These are phyloP conservation scores for Danio kyathit DNA, from an alignment of 2,797 vertebrate genomes.

Conservation along the genomic window DNA sequence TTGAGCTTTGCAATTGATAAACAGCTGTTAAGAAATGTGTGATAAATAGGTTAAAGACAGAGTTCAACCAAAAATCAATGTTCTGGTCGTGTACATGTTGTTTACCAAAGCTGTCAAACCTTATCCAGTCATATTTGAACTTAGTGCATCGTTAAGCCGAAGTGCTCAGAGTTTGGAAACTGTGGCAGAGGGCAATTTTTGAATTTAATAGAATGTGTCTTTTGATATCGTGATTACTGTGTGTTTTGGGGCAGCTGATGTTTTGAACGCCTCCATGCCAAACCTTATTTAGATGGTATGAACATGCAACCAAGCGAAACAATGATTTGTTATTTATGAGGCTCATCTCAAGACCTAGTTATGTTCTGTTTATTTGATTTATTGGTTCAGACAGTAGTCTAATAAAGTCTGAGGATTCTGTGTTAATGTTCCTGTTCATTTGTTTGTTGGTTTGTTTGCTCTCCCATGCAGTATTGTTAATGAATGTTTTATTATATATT, in stretches of 20 bases:
- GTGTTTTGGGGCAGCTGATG: conserved; percentile 20
- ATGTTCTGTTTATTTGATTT: conserved; percentile 36
- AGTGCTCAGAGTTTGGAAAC: not conserved
- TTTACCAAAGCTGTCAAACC: conserved; percentile 14
- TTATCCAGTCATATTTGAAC: not conserved
- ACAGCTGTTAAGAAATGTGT: too few species aligned
- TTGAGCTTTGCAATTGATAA: too few species aligned
- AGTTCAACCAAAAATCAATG: not conserved
- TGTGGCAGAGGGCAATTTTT: not conserved
- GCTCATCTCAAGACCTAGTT: conserved; percentile 36
- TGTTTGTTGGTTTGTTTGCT: not conserved
- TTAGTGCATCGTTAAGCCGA: not conserved
- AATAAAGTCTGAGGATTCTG: conserved; percentile 24
- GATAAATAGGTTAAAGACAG: not conserved
- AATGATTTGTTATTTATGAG: conserved; percentile 43
- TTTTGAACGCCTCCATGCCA: conserved; percentile 36
- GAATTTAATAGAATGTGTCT: conserved; percentile 28
- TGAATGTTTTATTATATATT: conserved; percentile 21
- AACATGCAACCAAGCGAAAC: conserved; percentile 39
- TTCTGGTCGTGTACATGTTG: not conserved
- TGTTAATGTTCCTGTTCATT: conserved; percentile 33
- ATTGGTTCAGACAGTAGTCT: conserved; percentile 15
- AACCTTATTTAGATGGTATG: conserved; percentile 32
- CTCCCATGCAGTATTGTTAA: conserved; percentile 24
- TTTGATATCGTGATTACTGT: conserved; percentile 16